phyloP scores from a whole-genome alignment of 2,113 vertebrate species.

The Actinemys pallida region DNA sequence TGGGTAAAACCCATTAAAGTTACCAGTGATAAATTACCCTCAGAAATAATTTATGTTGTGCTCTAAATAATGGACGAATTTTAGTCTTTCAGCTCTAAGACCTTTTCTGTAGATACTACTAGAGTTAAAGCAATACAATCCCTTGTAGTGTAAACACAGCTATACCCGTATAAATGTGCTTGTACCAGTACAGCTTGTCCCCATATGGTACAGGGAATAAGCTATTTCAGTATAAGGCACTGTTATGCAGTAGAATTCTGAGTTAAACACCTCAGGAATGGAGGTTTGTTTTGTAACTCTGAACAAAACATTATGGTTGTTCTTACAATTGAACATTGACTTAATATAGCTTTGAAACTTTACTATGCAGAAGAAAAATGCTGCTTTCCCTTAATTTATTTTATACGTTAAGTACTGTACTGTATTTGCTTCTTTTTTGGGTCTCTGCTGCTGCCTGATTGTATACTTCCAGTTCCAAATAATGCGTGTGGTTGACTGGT shows the following conservation, averaged over 20 bases:
- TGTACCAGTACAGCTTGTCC: not conserved
- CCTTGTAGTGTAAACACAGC: not conserved
- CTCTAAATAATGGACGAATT: not conserved
- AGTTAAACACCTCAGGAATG: too few species aligned
- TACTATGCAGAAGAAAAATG: too few species aligned
- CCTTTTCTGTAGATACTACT: rapidly evolving
- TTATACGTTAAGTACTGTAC: too few species aligned
- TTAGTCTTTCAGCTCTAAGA: not conserved
- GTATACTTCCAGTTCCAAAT: too few species aligned
- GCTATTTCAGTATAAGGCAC: not conserved
- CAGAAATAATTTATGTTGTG: not conserved
- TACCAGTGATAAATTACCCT: not conserved
- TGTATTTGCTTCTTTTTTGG: too few species aligned
- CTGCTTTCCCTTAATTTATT: too few species aligned
- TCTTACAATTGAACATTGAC: too few species aligned
- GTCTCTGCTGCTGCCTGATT: too few species aligned
- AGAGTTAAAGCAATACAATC: not conserved
- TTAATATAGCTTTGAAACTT: too few species aligned
- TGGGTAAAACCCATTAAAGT: not conserved
- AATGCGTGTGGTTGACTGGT: too few species aligned
- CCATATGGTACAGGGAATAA: not conserved
- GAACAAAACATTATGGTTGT: too few species aligned
- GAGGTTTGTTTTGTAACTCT: too few species aligned
- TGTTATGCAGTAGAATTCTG: not conserved
- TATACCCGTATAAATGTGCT: not conserved